Evolutionary conservation across 2,888 invertebrate species (phyloP).

Genomic region (Brachypalpus laphriformis): DNA sequence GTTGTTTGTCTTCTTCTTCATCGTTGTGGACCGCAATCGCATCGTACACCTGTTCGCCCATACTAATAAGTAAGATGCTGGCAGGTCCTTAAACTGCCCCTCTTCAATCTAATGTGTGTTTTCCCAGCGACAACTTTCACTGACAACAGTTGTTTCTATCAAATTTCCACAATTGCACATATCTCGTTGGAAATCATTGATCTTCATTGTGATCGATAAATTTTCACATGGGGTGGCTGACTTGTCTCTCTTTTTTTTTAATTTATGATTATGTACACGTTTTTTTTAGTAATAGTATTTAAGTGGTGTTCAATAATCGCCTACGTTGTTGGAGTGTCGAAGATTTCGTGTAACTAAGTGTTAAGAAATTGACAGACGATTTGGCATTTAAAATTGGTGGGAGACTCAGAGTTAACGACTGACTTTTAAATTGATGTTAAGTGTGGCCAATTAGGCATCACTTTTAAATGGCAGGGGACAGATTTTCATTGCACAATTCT

Average conservation of each 20-base stretch:
- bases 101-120: not conserved
- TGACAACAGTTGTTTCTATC: conserved; percentile 6
- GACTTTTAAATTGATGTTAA: conserved; percentile 31
- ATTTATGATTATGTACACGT: conserved; percentile 34
- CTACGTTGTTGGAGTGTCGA: conserved; percentile 4
- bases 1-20: conserved; percentile 27
- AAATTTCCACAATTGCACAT: conserved; percentile 8
- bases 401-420: not conserved
- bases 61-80: conserved; percentile 11
- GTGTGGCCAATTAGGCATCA: not conserved
- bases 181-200: conserved; percentile 43
- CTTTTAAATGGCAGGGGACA: no score
- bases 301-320: conserved; percentile 4
- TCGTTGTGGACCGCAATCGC: conserved; percentile 16
- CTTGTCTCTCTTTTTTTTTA: not conserved
- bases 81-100: conserved; percentile 4
- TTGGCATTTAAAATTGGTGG: conserved; percentile 9
- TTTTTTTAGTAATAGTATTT: not conserved
- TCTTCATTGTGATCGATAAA: conserved; percentile 36
- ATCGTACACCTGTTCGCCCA: conserved; percentile 52
- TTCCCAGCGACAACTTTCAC: conserved; percentile 61
- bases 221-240: conserved; percentile 10
- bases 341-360: not conserved
- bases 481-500: not conserved
- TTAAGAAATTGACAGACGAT: not conserved